Evolutionary conservation across 2,797 vertebrate genomes (phyloP), one percentile per base, ranked within the genome.

Genomic region (Melanotaenia pygmaea): DNA sequence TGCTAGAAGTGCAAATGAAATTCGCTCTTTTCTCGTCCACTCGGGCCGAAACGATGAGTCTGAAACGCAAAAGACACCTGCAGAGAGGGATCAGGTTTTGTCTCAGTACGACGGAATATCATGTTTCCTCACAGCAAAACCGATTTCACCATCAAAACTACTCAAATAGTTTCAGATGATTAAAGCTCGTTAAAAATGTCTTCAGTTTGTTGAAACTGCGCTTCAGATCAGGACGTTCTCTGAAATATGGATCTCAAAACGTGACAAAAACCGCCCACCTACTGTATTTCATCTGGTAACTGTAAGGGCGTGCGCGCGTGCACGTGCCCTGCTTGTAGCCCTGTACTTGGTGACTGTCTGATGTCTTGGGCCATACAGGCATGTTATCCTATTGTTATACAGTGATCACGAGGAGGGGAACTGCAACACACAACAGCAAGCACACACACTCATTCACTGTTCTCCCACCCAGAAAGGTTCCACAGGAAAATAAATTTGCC

Each of bases 401-500:
- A 38, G 20, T 37, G n/a, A 56, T 72, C 59, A 74, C 51, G 68
- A 67, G 59, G 63, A 68, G 18, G n/a, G 60, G 12, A 71, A 68
- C 24, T 13, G 20, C 10, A 56, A 26, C 56, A 50, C 16, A 16
- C 6, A 43, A 28, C 30, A 26, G 35, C 38, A 40, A 35, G 28
- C 51, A 9, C 73, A 30, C 68, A 30, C 67, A 58, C 61, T 20
- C 40, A 32, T 34, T 26, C 75, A 73, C 37, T 40, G 11, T 40
- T 54, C 28, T 58, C 62, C 75, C 67, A 73, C 77, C 63, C 61
- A 78, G 72, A 51, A 64, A 77, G 65, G 53, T 59, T 68, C 63
- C 63, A 75, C 70, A 74, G 68, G 70, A 62, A 76, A 72, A 90
- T 88, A 82, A 83, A 89, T 84, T 75, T 78, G 24, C 73, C 82